Percentiles rank a stretch among this genome's conserved stretches.
Evolutionary conservation across 1,140 invertebrate species (phyloP).

Genomic region (Orius insidiosus): DNA sequence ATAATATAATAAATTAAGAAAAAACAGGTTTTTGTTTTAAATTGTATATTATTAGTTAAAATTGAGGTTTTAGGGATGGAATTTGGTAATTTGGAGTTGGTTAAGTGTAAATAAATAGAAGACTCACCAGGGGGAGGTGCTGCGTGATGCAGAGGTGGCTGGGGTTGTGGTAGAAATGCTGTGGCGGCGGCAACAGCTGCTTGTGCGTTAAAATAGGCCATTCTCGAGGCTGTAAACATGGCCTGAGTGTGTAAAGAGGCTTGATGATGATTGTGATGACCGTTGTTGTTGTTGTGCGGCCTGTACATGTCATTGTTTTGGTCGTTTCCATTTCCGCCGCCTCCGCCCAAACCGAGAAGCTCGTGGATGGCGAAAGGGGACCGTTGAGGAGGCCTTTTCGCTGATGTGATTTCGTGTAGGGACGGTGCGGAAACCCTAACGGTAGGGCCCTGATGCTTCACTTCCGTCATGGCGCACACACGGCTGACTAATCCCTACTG

Average conservation of each 20-base stretch:
- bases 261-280: constrained; percentile 33
- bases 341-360: constrained; percentile 48
- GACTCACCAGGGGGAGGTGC: constrained; percentile 11
- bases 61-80: too few relatives aligned
- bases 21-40: neutral
- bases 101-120: neutral
- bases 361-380: constrained; percentile 86
- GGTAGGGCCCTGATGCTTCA: constrained; percentile 11
- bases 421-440: constrained; percentile 15
- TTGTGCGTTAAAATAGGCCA: constrained; percentile 75
- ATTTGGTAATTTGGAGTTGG: neutral
- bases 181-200: constrained; percentile 64
- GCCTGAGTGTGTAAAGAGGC: constrained; percentile 35
- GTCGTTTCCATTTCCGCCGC: constrained; percentile 20
- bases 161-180: constrained; percentile 44
- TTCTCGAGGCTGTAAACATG: constrained; percentile 42
- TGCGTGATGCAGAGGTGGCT: constrained; percentile 8
- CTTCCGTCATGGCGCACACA: constrained; percentile 7
- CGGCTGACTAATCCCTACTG: neutral
- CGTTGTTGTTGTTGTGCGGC: constrained; percentile 25
- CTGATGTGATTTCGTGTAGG: constrained; percentile 4
- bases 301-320: constrained; percentile 30
- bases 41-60: neutral
- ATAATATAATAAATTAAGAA: constrained; percentile 8
- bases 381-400: constrained; percentile 48